These are phyloP conservation scores for Acronicta alni DNA, from an alignment of 2,888 invertebrate genomes.

Conservation along the genomic window DNA sequence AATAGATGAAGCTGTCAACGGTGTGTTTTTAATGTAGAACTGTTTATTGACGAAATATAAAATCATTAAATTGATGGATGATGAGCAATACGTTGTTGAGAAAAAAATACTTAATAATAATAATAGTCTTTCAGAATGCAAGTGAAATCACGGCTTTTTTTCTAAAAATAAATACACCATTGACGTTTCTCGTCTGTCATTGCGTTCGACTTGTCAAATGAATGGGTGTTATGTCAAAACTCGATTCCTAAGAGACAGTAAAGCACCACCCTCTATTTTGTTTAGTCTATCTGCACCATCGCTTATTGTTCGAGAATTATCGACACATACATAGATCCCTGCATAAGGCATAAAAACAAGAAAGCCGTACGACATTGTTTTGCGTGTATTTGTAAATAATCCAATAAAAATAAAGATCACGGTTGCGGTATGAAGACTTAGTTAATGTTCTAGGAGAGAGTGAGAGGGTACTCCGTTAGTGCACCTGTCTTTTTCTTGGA, in stretches of 20 bases:
- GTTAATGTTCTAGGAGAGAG: constrained; percentile 13
- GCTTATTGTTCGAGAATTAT: constrained; percentile 13
- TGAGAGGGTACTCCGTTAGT: constrained; percentile 9
- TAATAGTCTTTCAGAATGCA: no score
- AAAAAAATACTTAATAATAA: no score
- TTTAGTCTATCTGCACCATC: not conserved
- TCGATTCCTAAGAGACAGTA: not conserved
- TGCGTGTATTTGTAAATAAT: constrained; percentile 47
- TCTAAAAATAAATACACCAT: no score
- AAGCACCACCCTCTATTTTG: not conserved
- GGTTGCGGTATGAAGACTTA: constrained; percentile 36
- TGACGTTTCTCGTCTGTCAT: no score
- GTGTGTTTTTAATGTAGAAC: no score
- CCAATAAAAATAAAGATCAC: constrained; percentile 55
- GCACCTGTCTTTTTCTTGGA: constrained; percentile 9
- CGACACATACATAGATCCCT: constrained; percentile 1
- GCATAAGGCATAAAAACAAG: constrained; percentile 28
- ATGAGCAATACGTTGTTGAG: no score
- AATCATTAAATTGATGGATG: no score
- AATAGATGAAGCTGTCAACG: no score
- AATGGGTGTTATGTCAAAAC: not conserved
- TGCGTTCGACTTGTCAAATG: no score
- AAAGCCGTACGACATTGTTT: constrained; percentile 52
- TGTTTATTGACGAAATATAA: no score
- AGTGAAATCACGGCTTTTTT: no score